Evolutionary conservation across 2,113 vertebrate genomes (phyloP), one percentile per base, ranked within the genome.

Genomic region (Cathartes aura): DNA sequence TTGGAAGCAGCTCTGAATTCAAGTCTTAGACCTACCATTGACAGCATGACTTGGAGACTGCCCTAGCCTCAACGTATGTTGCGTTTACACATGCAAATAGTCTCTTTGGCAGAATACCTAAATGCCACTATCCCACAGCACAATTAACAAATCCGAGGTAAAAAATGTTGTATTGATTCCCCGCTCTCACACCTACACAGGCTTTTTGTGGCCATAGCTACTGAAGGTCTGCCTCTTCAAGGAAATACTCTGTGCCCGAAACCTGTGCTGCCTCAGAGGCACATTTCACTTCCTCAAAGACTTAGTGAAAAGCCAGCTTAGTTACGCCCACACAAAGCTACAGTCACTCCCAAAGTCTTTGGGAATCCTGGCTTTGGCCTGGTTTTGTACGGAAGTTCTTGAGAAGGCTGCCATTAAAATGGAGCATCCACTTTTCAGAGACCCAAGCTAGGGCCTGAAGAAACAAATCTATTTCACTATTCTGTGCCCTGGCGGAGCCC

Each of bases 161-260:
- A 85, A 91, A 82, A 73, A 26, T 11, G n/a, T 71, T 63, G 48
- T 82, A 84, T 91, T 4, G 34, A 52, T 76, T 89, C 58, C 38
- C 34, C 0, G 9, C 66, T 95, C 90, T 89, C 95, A 97, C 97
- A 89, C 91, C 95, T 88, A 95, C 92, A 81, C 85, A 89, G 42
- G 53, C 6, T 64, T 72, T 85, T 82, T 80, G 78, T 59, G 90
- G 88, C 79, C 8, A 2, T 3, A 50, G 38, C 52, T 95, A n/a
- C 56, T 79, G 80, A 89, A 90, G 76, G 52, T 56, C 76, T 95
- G 47, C 19, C 64, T 92, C 73, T 87, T 81, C 74, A 89, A 89
- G 94, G 86, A 92, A 91, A 80, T 43, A 76, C 43, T 59, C 64
- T 36, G 23, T 36, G 60, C 70, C 66, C 27, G 53, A 94, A 94